phyloP scores from a whole-genome alignment of 2,113 vertebrate species.

The Rhodinocichla rosea region DNA sequence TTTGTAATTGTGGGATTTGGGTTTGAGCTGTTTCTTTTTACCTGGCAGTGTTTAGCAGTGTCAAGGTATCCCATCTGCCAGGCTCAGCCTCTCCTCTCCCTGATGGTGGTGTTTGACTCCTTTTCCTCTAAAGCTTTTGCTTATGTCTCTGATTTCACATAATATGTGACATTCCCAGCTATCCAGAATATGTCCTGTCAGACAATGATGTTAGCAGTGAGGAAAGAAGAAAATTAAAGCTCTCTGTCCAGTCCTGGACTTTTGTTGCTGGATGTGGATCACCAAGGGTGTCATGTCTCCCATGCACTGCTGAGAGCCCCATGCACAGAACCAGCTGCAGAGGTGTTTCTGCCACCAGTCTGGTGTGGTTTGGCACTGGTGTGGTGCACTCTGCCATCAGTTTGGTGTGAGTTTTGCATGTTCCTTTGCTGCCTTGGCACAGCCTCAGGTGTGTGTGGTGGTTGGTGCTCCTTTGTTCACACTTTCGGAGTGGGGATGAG shows the following conservation, averaged over 20 bases:
- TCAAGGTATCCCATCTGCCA: not conserved
- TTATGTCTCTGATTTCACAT: not conserved
- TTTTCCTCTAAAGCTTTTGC: not conserved
- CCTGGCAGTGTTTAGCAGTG: not conserved
- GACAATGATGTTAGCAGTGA: not conserved
- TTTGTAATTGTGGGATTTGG: not conserved
- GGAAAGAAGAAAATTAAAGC: not conserved
- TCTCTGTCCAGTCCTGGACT: not conserved
- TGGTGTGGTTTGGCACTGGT: not conserved
- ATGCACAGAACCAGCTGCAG: fast-evolving
- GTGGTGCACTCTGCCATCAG: not conserved
- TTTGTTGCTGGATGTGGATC: not conserved
- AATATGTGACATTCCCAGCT: not conserved
- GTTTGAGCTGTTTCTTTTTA: not conserved
- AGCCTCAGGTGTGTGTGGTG: not conserved
- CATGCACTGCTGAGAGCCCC: fast-evolving
- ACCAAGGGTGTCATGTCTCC: fast-evolving
- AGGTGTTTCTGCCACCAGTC: not conserved
- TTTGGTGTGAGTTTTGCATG: not conserved
- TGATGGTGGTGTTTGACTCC: not conserved
- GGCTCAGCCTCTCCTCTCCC: fast-evolving
- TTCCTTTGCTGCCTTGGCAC: not conserved
- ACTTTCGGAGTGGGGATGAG: not conserved
- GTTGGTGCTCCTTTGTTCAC: not conserved
- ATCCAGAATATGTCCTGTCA: not conserved